Percentiles rank a stretch among this genome's conserved stretches.
Evolutionary conservation across 2,888 invertebrate genomes (phyloP).

Genomic region (Chaitophorus viminalis): DNA sequence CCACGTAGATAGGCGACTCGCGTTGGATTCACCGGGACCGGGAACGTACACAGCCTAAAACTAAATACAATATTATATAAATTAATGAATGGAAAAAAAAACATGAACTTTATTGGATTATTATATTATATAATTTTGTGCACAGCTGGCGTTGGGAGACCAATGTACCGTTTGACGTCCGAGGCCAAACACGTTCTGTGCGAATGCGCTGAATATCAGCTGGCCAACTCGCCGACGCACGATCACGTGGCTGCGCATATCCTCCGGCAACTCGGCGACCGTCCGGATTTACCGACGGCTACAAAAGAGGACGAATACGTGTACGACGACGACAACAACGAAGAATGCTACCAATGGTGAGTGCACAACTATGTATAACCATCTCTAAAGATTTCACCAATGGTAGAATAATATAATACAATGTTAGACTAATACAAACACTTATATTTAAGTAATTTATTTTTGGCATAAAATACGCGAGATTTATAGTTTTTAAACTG

Average conservation of each 20-base stretch:
- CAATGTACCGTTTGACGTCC: conserved; percentile 65
- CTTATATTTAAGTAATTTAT: too few species aligned
- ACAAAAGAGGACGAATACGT: conserved; percentile 61
- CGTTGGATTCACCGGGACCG: too few species aligned
- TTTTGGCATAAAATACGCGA: too few species aligned
- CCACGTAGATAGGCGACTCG: too few species aligned
- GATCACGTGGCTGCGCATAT: conserved; percentile 55
- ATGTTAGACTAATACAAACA: too few species aligned
- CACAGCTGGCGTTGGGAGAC: conserved; percentile 53
- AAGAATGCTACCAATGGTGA: conserved; percentile 53
- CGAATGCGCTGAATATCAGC: conserved; percentile 67
- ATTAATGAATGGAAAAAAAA: too few species aligned
- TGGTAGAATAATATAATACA: neutral
- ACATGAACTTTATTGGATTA: too few species aligned
- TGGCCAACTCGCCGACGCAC: conserved; percentile 64
- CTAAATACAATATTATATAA: too few species aligned
- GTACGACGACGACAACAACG: conserved; percentile 47
- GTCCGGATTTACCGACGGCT: conserved; percentile 52
- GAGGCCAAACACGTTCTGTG: conserved; percentile 65
- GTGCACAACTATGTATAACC: neutral
- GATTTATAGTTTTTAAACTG: too few species aligned
- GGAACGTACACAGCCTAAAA: too few species aligned
- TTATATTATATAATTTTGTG: neutral
- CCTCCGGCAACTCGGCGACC: conserved; percentile 68
- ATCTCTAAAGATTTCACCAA: too few species aligned